These are phyloP conservation scores for Seira musarum DNA, from an alignment of 2,888 invertebrate species.

Conservation along the genomic window DNA sequence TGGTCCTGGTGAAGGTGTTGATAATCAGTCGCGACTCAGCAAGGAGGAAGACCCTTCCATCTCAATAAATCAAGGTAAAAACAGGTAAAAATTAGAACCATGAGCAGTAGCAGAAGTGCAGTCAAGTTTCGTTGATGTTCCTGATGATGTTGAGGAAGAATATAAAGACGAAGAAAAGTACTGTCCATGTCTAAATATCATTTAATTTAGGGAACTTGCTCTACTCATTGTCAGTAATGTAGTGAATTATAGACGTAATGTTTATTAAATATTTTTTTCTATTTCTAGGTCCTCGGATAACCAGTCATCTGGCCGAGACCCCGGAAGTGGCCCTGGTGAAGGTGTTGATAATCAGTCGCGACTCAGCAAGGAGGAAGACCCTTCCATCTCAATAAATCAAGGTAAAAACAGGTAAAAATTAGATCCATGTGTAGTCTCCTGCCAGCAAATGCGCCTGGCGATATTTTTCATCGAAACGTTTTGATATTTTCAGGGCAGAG, in stretches of 20 bases:
- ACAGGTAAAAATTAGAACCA: too few relatives aligned
- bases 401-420: slow-evolving; percentile 46
- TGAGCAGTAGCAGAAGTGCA: too few relatives aligned
- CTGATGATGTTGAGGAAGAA: neutral
- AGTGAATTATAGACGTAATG: neutral
- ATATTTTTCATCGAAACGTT: neutral
- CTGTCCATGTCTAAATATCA: neutral
- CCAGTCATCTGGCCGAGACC: slow-evolving; percentile 23
- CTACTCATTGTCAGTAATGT: neutral
- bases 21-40: neutral
- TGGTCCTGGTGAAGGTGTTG: neutral
- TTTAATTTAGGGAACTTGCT: neutral
- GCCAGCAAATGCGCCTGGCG: neutral
- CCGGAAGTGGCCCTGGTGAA: neutral
- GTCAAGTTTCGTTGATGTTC: too few relatives aligned
- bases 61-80: slow-evolving; percentile 47
- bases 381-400: slow-evolving; percentile 37
- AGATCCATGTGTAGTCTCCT: too few relatives aligned
- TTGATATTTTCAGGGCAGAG: too few relatives aligned
- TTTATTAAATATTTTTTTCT: neutral
- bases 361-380: neutral
- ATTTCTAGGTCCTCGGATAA: slow-evolving; percentile 39
- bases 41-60: neutral
- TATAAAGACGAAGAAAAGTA: neutral
- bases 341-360: neutral